These are phyloP conservation scores for Chrysolina americana DNA, from an alignment of 2,888 invertebrate genomes.

Conservation along the genomic window DNA sequence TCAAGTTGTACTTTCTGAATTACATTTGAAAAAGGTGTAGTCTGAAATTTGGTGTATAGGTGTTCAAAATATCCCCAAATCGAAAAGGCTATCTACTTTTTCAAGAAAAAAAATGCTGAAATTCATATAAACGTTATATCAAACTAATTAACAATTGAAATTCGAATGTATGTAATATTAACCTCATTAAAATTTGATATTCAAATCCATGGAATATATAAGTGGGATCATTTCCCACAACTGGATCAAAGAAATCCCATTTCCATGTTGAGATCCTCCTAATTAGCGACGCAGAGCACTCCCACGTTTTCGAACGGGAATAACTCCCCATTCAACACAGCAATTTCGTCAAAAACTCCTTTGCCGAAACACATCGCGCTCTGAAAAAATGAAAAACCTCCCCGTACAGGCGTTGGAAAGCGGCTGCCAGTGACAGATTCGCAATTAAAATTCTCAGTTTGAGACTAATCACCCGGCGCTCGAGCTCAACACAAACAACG, in stretches of 20 bases:
- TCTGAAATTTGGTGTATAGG: too few species aligned
- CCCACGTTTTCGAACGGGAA: neutral
- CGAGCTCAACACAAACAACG: slow-evolving; percentile 55
- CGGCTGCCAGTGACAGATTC: slow-evolving; percentile 62
- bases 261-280: neutral
- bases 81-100: too few species aligned
- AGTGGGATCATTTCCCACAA: too few species aligned
- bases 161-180: too few species aligned
- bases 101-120: too few species aligned
- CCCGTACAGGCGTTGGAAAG: slow-evolving; percentile 46
- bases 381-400: slow-evolving; percentile 32
- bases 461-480: slow-evolving; percentile 59
- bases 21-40: too few species aligned
- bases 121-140: too few species aligned
- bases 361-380: neutral
- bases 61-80: too few species aligned
- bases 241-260: neutral
- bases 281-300: neutral
- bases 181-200: too few species aligned
- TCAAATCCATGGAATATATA: too few species aligned
- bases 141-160: too few species aligned
- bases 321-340: neutral
- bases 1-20: too few species aligned
- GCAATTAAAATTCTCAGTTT: slow-evolving; percentile 64
- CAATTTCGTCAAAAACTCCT: slow-evolving; percentile 17